A percentile compares a stretch with the other conserved stretches of the same genome.
Evolutionary conservation across 1,140 invertebrate genomes (phyloP).

Genomic region (silkworm (Bombyx mori)): DNA sequence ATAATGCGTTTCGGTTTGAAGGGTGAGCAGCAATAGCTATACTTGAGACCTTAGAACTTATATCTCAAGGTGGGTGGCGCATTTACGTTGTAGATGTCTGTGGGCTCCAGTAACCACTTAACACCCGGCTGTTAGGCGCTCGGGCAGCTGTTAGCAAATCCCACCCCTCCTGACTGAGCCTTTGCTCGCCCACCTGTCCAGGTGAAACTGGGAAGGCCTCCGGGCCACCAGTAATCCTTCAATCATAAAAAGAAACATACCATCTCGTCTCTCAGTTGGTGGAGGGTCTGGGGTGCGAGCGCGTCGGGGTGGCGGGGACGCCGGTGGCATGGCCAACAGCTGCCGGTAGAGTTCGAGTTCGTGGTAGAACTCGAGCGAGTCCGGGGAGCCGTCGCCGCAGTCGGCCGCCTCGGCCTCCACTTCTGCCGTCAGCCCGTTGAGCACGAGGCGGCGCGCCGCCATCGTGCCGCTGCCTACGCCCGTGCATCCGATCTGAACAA

Average conservation of each 20-base stretch:
- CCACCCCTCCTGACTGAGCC: too few species aligned
- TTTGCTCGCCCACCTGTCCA: too few species aligned
- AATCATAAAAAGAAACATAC: neutral
- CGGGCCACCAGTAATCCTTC: too few species aligned
- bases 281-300: slow-evolving; percentile 37
- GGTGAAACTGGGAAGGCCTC: too few species aligned
- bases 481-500: neutral
- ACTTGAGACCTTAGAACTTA: too few species aligned
- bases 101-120: too few species aligned
- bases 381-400: slow-evolving; percentile 17
- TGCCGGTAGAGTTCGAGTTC: slow-evolving; percentile 57
- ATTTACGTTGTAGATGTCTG: too few species aligned
- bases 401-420: slow-evolving; percentile 19
- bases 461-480: slow-evolving; percentile 17
- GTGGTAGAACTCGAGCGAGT: slow-evolving; percentile 57
- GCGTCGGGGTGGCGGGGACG: slow-evolving; percentile 19
- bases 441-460: slow-evolving; percentile 52
- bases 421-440: slow-evolving; percentile 55
- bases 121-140: too few species aligned
- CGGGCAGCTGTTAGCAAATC: too few species aligned
- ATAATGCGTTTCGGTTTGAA: too few species aligned
- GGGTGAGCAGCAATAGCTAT: too few species aligned
- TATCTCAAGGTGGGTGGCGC: too few species aligned
- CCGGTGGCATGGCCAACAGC: slow-evolving; percentile 40
- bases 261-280: slow-evolving; percentile 6